These are phyloP conservation scores for Lycodopsis pacificus DNA, from an alignment of 2,797 vertebrate genomes.

Conservation along the genomic window DNA sequence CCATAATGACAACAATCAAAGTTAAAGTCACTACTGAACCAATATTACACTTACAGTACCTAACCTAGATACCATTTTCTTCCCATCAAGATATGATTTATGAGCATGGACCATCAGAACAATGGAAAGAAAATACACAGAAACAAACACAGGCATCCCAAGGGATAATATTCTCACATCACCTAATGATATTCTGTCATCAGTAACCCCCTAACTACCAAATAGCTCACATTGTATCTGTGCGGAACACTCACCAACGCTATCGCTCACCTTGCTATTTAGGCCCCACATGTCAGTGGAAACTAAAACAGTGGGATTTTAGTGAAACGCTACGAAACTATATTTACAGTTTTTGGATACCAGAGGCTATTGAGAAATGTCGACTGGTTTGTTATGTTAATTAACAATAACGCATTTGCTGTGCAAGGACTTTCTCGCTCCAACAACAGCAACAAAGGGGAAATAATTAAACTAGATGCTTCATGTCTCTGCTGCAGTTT, in stretches of 20 bases:
- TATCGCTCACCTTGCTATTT: constrained; percentile 12
- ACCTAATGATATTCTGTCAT: constrained; percentile 37
- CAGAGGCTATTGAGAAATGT: not conserved
- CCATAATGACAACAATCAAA: not conserved
- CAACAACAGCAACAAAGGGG: not conserved
- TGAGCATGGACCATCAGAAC: constrained; percentile 21
- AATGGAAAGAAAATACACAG: constrained; percentile 29
- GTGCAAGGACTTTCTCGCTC: not conserved
- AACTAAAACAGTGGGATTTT: not conserved
- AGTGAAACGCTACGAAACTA: not conserved
- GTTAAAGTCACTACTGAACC: not conserved
- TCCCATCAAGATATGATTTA: constrained; percentile 48
- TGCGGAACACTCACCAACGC: constrained; percentile 18
- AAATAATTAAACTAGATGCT: not conserved
- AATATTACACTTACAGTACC: not conserved
- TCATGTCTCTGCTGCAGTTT: not conserved
- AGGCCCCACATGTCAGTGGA: constrained; percentile 17
- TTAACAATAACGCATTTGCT: not conserved
- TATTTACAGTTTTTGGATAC: not conserved
- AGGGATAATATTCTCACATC: constrained; percentile 39
- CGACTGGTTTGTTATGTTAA: not conserved
- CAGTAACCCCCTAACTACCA: constrained; percentile 24
- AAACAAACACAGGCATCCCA: constrained; percentile 30
- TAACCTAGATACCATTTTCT: constrained; percentile 11
- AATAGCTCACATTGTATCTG: constrained; percentile 19